These are phyloP conservation scores for Tyrophagus putrescentiae DNA, from an alignment of 1,140 invertebrate genomes.

Conservation along the genomic window DNA sequence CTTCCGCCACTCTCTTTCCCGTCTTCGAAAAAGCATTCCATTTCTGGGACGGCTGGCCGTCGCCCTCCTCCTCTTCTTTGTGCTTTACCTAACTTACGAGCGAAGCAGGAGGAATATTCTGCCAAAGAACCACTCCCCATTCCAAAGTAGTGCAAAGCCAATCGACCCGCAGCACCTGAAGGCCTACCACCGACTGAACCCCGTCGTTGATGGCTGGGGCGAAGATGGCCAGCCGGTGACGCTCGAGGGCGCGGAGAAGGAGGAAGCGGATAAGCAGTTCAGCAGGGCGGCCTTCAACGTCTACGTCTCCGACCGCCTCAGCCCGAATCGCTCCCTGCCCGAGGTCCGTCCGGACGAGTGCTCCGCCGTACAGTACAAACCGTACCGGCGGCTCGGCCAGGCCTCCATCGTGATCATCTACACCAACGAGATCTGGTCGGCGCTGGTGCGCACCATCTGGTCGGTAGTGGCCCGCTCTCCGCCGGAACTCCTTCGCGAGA, in stretches of 20 bases:
- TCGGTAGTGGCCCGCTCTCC: constrained; percentile 68
- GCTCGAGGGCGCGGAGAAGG: constrained; percentile 40
- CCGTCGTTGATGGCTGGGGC: constrained; percentile 43
- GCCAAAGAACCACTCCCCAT: too few relatives aligned
- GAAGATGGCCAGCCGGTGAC: constrained; percentile 51
- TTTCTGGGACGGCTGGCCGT: too few relatives aligned
- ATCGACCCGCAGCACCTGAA: constrained; percentile 8
- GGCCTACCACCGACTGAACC: constrained; percentile 20
- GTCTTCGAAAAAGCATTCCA: too few relatives aligned
- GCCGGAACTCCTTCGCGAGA: constrained; percentile 51
- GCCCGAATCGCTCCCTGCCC: constrained; percentile 55
- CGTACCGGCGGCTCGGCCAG: constrained; percentile 39
- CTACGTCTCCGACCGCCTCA: constrained; percentile 70
- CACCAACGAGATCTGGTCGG: constrained; percentile 73
- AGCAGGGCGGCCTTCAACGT: constrained; percentile 78
- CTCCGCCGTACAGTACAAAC: constrained; percentile 39
- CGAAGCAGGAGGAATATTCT: too few relatives aligned
- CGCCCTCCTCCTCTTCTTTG: too few relatives aligned
- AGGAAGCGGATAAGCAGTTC: constrained; percentile 48
- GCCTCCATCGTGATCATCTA: constrained; percentile 65
- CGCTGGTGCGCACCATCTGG: constrained; percentile 65
- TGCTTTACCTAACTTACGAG: too few relatives aligned
- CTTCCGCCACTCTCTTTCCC: too few relatives aligned
- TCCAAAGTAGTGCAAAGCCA: not conserved
- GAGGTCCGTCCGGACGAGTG: constrained; percentile 55